Base-by-base conservation (phyloP, 1,140 invertebrate genomes). In the Microplitis demolitor region DNA sequence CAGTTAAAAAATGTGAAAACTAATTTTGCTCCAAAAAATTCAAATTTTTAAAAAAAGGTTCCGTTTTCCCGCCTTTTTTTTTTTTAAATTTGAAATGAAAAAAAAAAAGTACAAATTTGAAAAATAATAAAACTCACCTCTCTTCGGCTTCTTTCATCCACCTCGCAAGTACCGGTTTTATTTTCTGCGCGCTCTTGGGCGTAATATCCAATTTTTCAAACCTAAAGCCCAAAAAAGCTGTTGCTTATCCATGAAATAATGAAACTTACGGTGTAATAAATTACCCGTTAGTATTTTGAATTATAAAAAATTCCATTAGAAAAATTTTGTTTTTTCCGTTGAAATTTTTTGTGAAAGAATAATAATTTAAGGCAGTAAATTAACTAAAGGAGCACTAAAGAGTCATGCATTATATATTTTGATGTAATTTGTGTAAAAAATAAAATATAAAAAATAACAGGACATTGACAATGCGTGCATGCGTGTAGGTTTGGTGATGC, bases 201-300 rank as follows among this genome's bases (percentile, higher is more conserved):
- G 97, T 99, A 82, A 99, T 99, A 90, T 99, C 97, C 88, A 99
- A 90, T 90, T 99, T 99, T 90, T 99, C 97, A 92, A 99, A 99
- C 93, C 97, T 98, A 87, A 84, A 87, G 87, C 69, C 73, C 79
- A 77, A 66, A 76, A 16, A 51, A 24, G 8, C 24, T 24, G 5
- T 68, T 56, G 35, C 37, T 66, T 35, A 66, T 66, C 14, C n/a
- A 14, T 54, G 24, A 63, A 61, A 1, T 33, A 51, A 63, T 51
- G 14, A 50, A 61, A n/a, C 35, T 13, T 24, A 54, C 31, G 56
- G 35, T 24, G 24, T 24, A 24, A 24, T 24, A 24, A 24, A 24
- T 24, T 24, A 24, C 24, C 5, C 11, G 39, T 9, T 3, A 45
- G 6, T 45, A 13, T 56, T 56, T 5, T 24, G 5, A 56, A 56